Evolutionary conservation across 2,888 invertebrate species (phyloP).

Genomic region (Habrosyne pyritoides): DNA sequence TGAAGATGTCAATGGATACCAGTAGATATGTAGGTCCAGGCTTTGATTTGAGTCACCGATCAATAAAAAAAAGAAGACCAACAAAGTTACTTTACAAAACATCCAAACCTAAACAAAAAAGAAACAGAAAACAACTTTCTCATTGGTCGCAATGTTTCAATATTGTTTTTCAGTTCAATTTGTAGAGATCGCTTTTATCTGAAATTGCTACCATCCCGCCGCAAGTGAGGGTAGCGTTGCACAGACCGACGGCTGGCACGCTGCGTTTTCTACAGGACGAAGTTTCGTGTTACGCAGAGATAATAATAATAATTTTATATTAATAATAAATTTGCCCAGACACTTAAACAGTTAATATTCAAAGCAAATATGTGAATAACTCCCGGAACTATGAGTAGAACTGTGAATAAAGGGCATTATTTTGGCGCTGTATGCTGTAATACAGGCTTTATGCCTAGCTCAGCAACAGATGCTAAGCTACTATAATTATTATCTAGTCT

Average conservation of each 20-base stretch:
- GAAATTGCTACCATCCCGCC: conserved; percentile 78
- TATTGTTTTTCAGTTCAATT: conserved; percentile 72
- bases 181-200: conserved; percentile 76
- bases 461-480: too few relatives aligned
- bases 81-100: conserved; percentile 26
- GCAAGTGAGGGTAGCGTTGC: conserved; percentile 44
- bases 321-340: too few relatives aligned
- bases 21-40: background rate
- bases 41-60: background rate
- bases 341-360: too few relatives aligned
- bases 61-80: conserved; percentile 14
- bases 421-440: too few relatives aligned
- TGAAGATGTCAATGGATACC: too few relatives aligned
- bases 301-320: too few relatives aligned
- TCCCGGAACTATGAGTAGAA: too few relatives aligned
- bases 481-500: too few relatives aligned
- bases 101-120: conserved; percentile 30
- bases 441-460: too few relatives aligned
- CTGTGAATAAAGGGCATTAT: too few relatives aligned
- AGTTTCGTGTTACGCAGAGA: background rate
- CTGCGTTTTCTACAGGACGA: conserved; percentile 9
- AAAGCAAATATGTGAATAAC: too few relatives aligned
- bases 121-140: conserved; percentile 32
- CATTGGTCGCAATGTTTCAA: conserved; percentile 22
- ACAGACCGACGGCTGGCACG: conserved; percentile 40